phyloP scores from a whole-genome alignment of 2,888 invertebrate species.

The Globia sparganii region DNA sequence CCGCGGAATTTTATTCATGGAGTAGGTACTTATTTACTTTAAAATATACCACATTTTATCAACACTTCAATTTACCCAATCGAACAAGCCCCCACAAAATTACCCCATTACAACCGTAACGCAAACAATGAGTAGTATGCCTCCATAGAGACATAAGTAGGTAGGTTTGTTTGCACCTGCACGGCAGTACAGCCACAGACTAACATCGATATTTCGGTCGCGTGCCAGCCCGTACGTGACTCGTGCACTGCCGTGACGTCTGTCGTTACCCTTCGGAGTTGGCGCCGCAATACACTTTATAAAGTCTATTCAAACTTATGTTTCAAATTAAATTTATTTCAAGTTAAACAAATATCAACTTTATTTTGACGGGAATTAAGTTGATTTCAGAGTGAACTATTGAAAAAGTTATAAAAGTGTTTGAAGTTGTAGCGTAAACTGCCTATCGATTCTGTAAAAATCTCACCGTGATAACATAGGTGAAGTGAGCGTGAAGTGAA shows the following conservation, averaged over 20 bases:
- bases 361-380: no score
- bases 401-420: no score
- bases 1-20: background rate
- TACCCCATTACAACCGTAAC: slow-evolving; percentile 34
- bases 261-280: slow-evolving; percentile 55
- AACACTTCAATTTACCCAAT: slow-evolving; percentile 16
- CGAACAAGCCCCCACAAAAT: slow-evolving; percentile 18
- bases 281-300: slow-evolving; percentile 55
- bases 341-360: no score
- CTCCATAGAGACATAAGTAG: slow-evolving; percentile 11
- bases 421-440: no score
- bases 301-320: no score
- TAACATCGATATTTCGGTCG: slow-evolving; percentile 76
- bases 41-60: slow-evolving; percentile 3
- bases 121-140: slow-evolving; percentile 37
- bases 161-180: slow-evolving; percentile 61
- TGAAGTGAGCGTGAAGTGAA: no score
- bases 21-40: background rate
- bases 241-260: slow-evolving; percentile 73
- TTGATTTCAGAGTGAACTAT: no score
- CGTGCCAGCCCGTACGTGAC: slow-evolving; percentile 77
- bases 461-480: no score
- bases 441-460: no score
- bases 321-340: no score
- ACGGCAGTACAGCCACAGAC: slow-evolving; percentile 40